These are phyloP conservation scores for Standfussiana lucernea DNA, from an alignment of 2,888 invertebrate genomes.

Conservation along the genomic window DNA sequence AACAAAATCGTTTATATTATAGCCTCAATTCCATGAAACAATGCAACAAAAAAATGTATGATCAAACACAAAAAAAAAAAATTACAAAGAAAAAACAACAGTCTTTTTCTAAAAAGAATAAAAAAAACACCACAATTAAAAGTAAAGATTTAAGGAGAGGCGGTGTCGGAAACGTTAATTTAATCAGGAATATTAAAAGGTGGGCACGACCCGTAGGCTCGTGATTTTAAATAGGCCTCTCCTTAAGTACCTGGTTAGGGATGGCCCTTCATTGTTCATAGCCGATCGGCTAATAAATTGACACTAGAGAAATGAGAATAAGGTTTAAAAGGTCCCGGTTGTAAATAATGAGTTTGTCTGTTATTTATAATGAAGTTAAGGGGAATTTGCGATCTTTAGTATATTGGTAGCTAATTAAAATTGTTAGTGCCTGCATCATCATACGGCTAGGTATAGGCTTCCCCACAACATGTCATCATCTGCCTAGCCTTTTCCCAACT, in stretches of 20 bases:
- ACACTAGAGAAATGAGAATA: constrained; percentile 23
- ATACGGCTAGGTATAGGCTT: too few species aligned
- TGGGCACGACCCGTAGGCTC: constrained; percentile 63
- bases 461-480: too few species aligned
- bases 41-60: too few species aligned
- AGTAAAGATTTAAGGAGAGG: constrained; percentile 43
- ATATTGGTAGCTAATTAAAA: not conserved
- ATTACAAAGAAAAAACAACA: constrained; percentile 28
- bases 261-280: constrained; percentile 56
- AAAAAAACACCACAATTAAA: constrained; percentile 59
- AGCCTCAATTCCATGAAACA: not conserved
- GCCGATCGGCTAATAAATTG: constrained; percentile 58
- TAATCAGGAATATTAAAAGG: constrained; percentile 67
- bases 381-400: not conserved
- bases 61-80: too few species aligned
- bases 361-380: not conserved
- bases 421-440: not conserved
- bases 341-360: not conserved
- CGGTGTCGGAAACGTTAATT: constrained; percentile 61
- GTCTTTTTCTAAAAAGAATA: constrained; percentile 33
- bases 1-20: not conserved
- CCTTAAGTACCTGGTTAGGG: constrained; percentile 52
- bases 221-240: constrained; percentile 62
- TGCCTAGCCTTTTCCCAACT: too few species aligned
- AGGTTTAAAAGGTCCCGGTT: not conserved